Evolutionary conservation across 2,888 invertebrate species (phyloP).

Genomic region (Cataglyphis rosenhaueri): DNA sequence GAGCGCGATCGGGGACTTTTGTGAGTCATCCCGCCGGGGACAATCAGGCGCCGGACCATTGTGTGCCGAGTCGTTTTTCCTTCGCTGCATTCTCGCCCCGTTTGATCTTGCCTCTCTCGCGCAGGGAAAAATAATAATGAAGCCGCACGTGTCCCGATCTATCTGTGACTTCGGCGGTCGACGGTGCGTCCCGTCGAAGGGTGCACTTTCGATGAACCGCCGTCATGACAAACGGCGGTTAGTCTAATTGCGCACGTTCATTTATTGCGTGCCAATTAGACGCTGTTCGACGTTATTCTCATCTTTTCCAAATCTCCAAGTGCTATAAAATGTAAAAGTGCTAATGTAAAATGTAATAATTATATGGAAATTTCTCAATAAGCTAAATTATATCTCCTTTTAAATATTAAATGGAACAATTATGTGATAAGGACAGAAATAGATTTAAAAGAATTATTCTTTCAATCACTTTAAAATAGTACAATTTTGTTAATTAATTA

Average conservation of each 20-base stretch:
- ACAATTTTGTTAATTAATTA: background rate
- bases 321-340: background rate
- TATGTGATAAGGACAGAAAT: background rate
- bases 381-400: background rate
- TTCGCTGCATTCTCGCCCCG: constrained; percentile 61
- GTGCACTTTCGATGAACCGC: constrained; percentile 36
- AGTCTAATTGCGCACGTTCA: constrained; percentile 37
- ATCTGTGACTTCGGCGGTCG: constrained; percentile 52
- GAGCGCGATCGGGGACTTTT: constrained; percentile 74
- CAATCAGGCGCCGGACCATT: constrained; percentile 73
- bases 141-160: constrained; percentile 69
- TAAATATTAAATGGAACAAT: background rate
- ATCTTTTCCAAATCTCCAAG: background rate
- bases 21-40: constrained; percentile 78
- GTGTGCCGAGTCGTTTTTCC: constrained; percentile 61
- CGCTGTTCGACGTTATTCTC: background rate
- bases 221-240: constrained; percentile 33
- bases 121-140: constrained; percentile 61
- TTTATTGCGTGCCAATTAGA: constrained; percentile 39
- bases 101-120: constrained; percentile 58
- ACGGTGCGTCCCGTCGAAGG: constrained; percentile 28
- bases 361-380: background rate
- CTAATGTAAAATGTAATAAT: background rate
- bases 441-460: background rate
- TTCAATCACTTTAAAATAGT: background rate